These are phyloP conservation scores for Didymodactylos carnosus DNA, from an alignment of 2,888 invertebrate genomes.

Conservation along the genomic window DNA sequence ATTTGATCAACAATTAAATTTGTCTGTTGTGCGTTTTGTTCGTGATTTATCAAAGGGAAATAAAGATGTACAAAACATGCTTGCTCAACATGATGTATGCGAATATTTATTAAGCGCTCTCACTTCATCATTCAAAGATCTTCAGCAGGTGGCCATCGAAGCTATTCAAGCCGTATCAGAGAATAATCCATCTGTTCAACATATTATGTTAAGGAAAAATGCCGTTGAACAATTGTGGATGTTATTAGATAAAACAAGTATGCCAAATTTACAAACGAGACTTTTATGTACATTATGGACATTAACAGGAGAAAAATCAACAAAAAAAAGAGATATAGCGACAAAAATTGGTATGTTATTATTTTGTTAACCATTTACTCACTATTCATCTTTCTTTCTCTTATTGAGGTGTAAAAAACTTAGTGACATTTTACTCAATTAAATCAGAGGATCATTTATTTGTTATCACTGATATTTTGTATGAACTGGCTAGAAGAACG, in stretches of 20 bases:
- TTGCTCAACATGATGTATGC: not conserved
- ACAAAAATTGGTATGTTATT: not conserved
- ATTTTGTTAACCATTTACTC: no score
- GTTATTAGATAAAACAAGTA: conserved; percentile 21
- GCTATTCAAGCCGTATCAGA: conserved; percentile 25
- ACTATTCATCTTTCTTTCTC: no score
- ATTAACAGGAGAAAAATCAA: not conserved
- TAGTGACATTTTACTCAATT: not conserved
- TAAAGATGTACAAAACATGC: not conserved
- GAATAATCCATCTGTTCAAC: conserved; percentile 25
- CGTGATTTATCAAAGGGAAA: not conserved
- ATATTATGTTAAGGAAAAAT: conserved; percentile 21
- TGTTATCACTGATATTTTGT: not conserved
- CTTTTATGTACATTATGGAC: not conserved
- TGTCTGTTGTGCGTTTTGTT: not conserved
- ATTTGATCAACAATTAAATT: not conserved
- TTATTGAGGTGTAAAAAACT: not conserved
- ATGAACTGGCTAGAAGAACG: not conserved
- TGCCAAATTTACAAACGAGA: not conserved
- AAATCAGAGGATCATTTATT: not conserved
- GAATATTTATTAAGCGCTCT: not conserved
- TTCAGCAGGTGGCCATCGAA: conserved; percentile 28
- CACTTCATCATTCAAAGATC: conserved; percentile 17
- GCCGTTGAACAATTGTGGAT: conserved; percentile 27
- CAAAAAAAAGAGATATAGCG: not conserved